Base-by-base conservation (phyloP, 2,113 vertebrate genomes). In the Dasyurus viverrinus region DNA sequence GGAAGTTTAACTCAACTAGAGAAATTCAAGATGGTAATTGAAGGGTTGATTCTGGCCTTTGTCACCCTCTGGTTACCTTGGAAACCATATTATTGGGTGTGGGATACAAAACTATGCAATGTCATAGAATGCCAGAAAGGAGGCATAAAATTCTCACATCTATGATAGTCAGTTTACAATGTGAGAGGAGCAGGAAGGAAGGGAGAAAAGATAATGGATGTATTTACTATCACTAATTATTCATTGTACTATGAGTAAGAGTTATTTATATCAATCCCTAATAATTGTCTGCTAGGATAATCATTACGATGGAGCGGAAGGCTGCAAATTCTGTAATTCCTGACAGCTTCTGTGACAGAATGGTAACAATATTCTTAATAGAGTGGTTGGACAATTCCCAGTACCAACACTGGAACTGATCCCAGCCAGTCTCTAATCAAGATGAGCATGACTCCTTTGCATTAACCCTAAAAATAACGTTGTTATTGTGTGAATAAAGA, bases 1-100 rank as follows among this genome's bases (percentile, higher is more conserved):
- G 93, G 46, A 93, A 95, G 19, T 92, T 90, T 36, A 60, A 60
- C 89, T 27, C 27, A 91, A 30, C 42, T 94, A 54, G 19, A 96
- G 16, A 95, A 93, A 95, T 12, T 92, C 68, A 94, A 89, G 68
- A 92, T 94, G 54, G 92, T 95, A 89, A 92, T 93, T 10, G 92
- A 68, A 46, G 36, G 60, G 25, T 90, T 95, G 93, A 93, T 48
- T 91, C 95, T 95, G 53, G 53, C 84, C 91, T 97, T 95, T 96
- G 94, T 97, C 96, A 91, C 47, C 93, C 95, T 94, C 36, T 92
- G 12, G 96, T 97, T 98, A 53, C 96, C 96, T 91, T 97, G 97
- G 97, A 96, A 97, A 96, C 96, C 11, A 57, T 93, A 90, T 10
- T 53, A 54, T 95, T 95, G 48, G 53, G 95, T 95, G 92, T 93